A percentile compares a stretch with the other conserved stretches of the same genome.
These are phyloP conservation scores for Limnephilus lunatus DNA, from an alignment of 2,888 invertebrate species.

Conservation along the genomic window DNA sequence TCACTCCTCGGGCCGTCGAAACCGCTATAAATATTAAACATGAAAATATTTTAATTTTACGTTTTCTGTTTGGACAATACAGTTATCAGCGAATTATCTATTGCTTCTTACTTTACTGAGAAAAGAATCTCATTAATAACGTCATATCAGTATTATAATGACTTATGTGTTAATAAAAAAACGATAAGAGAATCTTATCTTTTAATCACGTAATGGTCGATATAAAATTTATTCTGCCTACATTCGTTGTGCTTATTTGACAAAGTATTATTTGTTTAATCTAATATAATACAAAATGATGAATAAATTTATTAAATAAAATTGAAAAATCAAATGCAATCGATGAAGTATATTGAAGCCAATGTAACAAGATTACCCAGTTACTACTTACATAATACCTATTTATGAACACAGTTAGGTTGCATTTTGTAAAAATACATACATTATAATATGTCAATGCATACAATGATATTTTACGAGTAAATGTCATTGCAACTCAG, in stretches of 20 bases:
- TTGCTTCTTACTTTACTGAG: neutral
- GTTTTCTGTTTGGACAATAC: too few relatives aligned
- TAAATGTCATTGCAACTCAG: too few relatives aligned
- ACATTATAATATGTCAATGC: too few relatives aligned
- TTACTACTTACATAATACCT: too few relatives aligned
- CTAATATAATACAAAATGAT: neutral
- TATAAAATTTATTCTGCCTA: neutral
- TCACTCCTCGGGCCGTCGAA: neutral
- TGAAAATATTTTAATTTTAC: too few relatives aligned
- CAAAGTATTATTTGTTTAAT: neutral
- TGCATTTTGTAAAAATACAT: too few relatives aligned
- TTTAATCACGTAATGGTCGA: neutral
- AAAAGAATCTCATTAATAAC: neutral
- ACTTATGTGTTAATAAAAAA: neutral
- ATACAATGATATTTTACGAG: neutral
- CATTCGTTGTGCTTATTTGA: neutral
- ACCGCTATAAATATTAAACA: neutral
- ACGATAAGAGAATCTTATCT: neutral
- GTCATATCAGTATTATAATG: neutral
- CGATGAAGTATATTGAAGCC: neutral
- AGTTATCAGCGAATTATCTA: neutral
- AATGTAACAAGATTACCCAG: neutral
- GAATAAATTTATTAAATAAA: neutral
- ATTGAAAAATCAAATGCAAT: neutral
- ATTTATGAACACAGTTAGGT: too few relatives aligned